These are phyloP conservation scores for Coilia nasus DNA, from an alignment of 2,797 vertebrate genomes.

Conservation along the genomic window DNA sequence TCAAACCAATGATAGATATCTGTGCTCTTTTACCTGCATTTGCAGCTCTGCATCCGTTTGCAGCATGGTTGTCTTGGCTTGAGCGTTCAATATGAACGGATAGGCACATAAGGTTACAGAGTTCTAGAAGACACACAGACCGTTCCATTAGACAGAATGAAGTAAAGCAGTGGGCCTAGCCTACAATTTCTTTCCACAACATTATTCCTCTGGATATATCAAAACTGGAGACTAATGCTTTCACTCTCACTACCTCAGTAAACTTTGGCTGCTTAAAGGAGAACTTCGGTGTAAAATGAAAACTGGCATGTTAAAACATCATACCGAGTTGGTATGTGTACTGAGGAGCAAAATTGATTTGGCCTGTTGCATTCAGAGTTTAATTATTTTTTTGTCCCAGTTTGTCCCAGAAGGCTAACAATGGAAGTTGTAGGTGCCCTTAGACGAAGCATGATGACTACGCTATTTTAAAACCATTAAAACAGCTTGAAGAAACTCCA, in stretches of 20 bases:
- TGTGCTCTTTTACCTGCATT: slow-evolving; percentile 86
- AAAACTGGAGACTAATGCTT: background rate
- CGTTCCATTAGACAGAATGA: background rate
- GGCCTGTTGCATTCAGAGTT: no score
- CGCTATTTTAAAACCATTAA: no score
- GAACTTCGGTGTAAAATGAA: no score
- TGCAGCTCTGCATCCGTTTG: slow-evolving; percentile 97
- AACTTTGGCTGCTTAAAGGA: no score
- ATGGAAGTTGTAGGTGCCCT: no score
- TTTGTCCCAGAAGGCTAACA: no score
- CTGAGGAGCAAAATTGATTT: no score
- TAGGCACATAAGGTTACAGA: slow-evolving; percentile 94
- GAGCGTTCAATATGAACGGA: slow-evolving; percentile 95
- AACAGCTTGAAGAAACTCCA: no score
- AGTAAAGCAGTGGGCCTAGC: background rate
- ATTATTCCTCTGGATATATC: background rate
- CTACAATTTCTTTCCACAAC: background rate
- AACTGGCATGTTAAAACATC: no score
- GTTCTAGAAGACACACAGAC: slow-evolving; percentile 72
- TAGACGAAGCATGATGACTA: no score
- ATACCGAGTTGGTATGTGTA: no score
- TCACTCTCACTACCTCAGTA: background rate
- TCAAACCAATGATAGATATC: background rate
- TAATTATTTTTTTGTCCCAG: no score
- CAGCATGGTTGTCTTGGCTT: slow-evolving; percentile 98